Evolutionary conservation across 2,888 invertebrate genomes (phyloP).

Genomic region (Miltochrista miniata): DNA sequence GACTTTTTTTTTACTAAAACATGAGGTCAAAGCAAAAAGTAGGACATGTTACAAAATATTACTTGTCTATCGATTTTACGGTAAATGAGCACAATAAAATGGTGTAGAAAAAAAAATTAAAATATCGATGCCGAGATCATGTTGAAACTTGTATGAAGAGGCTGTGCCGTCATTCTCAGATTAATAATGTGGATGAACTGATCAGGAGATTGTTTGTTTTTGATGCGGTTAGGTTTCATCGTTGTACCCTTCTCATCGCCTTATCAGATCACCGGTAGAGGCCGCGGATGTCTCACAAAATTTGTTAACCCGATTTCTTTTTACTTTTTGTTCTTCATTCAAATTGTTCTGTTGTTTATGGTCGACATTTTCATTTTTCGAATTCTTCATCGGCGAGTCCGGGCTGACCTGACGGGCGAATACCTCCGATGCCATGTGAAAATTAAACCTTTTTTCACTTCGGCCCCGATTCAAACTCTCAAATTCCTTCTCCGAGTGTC

Average conservation of each 20-base stretch:
- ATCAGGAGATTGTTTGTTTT: conserved; percentile 70
- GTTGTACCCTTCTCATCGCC: conserved; percentile 71
- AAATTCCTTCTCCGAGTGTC: conserved; percentile 63
- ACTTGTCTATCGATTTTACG: too few relatives aligned
- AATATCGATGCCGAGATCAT: conserved; percentile 61
- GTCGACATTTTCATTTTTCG: conserved; percentile 81
- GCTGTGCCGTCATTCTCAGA: conserved; percentile 61
- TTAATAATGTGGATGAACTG: conserved; percentile 69
- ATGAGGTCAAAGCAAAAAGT: neutral
- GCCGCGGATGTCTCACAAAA: conserved; percentile 66
- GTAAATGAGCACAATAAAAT: too few relatives aligned
- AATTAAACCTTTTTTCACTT: conserved; percentile 79
- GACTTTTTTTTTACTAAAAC: neutral
- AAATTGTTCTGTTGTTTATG: conserved; percentile 82
- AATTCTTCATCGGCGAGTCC: conserved; percentile 60
- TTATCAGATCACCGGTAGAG: conserved; percentile 73
- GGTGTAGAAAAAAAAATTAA: conserved; percentile 45
- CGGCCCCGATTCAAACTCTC: conserved; percentile 64
- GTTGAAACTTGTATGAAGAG: conserved; percentile 71
- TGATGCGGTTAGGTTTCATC: conserved; percentile 74
- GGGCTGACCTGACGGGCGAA: conserved; percentile 54
- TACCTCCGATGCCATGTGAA: conserved; percentile 75
- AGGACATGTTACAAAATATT: too few relatives aligned
- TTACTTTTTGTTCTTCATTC: conserved; percentile 76
- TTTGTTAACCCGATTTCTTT: conserved; percentile 74